Base-by-base conservation (phyloP, 1,140 invertebrate genomes). In the Elymnias hypermnestra region DNA sequence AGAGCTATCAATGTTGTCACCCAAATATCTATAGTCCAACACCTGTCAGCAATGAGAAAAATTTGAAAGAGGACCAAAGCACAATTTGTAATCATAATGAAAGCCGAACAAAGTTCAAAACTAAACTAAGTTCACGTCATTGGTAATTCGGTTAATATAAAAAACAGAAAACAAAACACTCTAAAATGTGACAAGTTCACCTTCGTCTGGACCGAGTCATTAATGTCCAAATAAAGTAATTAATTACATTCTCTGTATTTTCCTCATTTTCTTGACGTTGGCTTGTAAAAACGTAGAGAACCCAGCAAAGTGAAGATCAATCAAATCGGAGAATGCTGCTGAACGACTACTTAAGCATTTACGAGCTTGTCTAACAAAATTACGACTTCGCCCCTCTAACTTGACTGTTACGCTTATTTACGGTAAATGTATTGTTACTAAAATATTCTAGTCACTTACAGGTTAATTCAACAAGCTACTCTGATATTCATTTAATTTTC, bases 211-310 rank as follows among this genome's bases (percentile, higher is more conserved):
- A 69, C 64, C 60, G 52, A 53, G 67, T 77, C 76, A 74, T 81
- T 81, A 83, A 81, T 83, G 72, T 81, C 76, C 74, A 74, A 77
- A 81, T 76, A 75, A 75, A 72, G 75, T 78, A 82, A 83, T 83
- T 82, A 82, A 83, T 82, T 83, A 78, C 68, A 68, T 72, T 75
- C 55, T 43, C 51, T 58, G 69, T 72, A 71, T 74, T 77, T 73
- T 65, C 67, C 69, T 70, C 64, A 69, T 76, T 81, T 79, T 69
- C 65, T 57, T 72, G 66, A 69, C 68, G 66, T 63, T 46, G 47
- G 47, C 58, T 55, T 65, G 69, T 74, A 75, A 79, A 81, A 77
- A 75, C 74, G 61, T 62, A 54, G 65, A 61, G 40, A 57, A 58
- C 47, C 53, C 43, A 49, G 29, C 51, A 51, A 56, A 41, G 52